Evolutionary conservation across 2,797 vertebrate species (phyloP).

Genomic region (Acanthurus lineatus): DNA sequence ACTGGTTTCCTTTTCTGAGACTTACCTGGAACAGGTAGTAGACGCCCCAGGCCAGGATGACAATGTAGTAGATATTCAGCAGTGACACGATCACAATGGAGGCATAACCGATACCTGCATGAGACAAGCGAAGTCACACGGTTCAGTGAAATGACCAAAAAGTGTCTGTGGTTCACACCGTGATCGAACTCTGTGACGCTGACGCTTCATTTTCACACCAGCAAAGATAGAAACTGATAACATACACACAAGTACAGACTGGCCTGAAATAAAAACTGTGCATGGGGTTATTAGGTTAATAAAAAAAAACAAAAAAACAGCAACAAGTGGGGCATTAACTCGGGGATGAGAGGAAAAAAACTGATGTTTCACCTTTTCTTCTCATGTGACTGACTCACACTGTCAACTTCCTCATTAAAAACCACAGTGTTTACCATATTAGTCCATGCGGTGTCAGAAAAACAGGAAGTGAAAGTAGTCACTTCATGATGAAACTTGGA

Average conservation of each 20-base stretch:
- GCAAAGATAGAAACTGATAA: no score
- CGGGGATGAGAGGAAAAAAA: neutral
- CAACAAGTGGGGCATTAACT: neutral
- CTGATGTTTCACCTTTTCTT: neutral
- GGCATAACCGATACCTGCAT: slow-evolving; percentile 96
- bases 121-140: neutral
- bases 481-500: neutral
- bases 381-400: neutral
- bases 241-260: neutral
- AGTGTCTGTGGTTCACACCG: no score
- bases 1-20: neutral
- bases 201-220: no score
- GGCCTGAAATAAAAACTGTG: neutral
- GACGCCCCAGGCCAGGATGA: slow-evolving; percentile 98
- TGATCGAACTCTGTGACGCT: no score
- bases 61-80: slow-evolving; percentile 97
- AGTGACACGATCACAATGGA: slow-evolving; percentile 98
- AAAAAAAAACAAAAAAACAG: neutral
- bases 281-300: no score
- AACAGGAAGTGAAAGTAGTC: slow-evolving; percentile 7
- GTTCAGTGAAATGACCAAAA: no score
- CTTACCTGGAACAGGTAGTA: slow-evolving; percentile 95
- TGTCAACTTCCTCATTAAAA: neutral
- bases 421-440: neutral
- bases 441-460: neutral